Percentiles rank a stretch among this genome's conserved stretches.
phyloP scores from a whole-genome alignment of 1,140 invertebrate species.

The Drosophila guanche region DNA sequence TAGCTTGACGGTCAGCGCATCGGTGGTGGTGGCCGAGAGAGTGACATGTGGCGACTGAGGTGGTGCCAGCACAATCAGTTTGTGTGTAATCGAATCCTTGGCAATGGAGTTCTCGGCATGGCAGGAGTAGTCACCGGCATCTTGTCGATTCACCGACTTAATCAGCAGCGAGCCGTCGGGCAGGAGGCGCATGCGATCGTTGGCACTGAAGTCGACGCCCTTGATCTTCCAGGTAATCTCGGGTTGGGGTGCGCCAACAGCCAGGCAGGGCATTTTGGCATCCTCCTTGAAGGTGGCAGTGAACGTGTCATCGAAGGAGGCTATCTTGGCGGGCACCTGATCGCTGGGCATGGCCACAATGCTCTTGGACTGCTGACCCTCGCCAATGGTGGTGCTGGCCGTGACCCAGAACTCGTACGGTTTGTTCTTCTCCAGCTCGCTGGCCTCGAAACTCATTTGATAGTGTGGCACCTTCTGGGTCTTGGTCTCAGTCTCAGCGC shows the following conservation, averaged over 20 bases:
- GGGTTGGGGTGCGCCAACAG: conserved; percentile 94
- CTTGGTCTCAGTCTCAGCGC: conserved; percentile 87
- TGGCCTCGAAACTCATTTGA: conserved; percentile 92
- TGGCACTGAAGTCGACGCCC: conserved; percentile 84
- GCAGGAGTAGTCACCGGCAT: conserved; percentile 96
- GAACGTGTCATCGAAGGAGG: conserved; percentile 95
- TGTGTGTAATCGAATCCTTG: conserved; percentile 95
- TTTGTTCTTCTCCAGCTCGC: conserved; percentile 90
- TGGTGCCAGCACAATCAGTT: conserved; percentile 93
- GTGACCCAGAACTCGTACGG: conserved; percentile 98
- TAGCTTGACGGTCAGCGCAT: conserved; percentile 91
- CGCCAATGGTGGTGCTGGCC: conserved; percentile 95
- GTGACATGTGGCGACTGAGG: conserved; percentile 92
- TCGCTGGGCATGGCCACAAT: conserved; percentile 92
- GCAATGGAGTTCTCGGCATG: conserved; percentile 96
- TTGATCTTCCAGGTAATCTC: conserved; percentile 93
- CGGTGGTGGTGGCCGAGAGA: conserved; percentile 92
- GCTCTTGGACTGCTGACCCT: conserved; percentile 94
- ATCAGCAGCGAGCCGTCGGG: conserved; percentile 96
- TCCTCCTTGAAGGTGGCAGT: conserved; percentile 95
- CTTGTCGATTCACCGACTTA: conserved; percentile 93
- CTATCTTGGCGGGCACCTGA: conserved; percentile 95
- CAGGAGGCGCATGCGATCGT: conserved; percentile 91
- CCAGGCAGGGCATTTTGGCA: conserved; percentile 94
- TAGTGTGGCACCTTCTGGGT: conserved; percentile 87